Conservation (phyloP, 2,888 invertebrate species). For the Caenorhabditis becei region DNA sequence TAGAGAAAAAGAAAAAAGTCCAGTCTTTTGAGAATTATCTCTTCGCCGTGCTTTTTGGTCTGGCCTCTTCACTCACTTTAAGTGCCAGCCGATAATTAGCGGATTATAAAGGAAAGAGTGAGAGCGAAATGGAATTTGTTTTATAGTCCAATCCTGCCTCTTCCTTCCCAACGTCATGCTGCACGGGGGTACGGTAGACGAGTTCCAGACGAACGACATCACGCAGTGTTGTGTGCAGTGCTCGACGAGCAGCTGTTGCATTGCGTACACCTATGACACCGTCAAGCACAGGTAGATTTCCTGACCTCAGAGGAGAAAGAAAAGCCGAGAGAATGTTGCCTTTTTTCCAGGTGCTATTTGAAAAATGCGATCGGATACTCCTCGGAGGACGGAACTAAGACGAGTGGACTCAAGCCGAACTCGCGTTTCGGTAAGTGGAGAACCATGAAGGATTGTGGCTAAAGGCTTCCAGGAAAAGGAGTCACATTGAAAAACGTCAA, state of each 20-base stretch:
- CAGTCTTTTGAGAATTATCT: constrained; percentile 2
- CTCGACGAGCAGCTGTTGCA: constrained; percentile 72
- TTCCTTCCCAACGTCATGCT: constrained; percentile 75
- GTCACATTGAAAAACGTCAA: constrained; percentile 73
- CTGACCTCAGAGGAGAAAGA: neutral
- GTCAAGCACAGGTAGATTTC: constrained; percentile 59
- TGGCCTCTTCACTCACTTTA: neutral
- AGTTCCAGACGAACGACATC: constrained; percentile 73
- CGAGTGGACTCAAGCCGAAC: constrained; percentile 78
- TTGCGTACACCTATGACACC: constrained; percentile 71
- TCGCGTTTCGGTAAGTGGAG: constrained; percentile 60
- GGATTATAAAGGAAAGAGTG: constrained; percentile 19
- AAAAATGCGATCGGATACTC: constrained; percentile 78
- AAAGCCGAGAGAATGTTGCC: neutral
- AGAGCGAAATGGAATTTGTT: constrained; percentile 1
- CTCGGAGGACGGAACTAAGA: constrained; percentile 69
- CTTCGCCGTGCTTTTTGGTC: constrained; percentile 13
- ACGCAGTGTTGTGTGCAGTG: constrained; percentile 68
- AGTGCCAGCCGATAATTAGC: neutral
- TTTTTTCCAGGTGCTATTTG: constrained; percentile 71
- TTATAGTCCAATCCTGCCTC: constrained; percentile 75
- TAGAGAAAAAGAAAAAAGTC: constrained; percentile 19
- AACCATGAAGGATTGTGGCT: neutral
- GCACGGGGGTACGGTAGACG: constrained; percentile 78
- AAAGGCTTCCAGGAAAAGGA: constrained; percentile 63